Percentiles rank a stretch among this genome's conserved stretches.
These are phyloP conservation scores for Vimba vimba DNA, from an alignment of 2,113 vertebrate species.

Conservation along the genomic window DNA sequence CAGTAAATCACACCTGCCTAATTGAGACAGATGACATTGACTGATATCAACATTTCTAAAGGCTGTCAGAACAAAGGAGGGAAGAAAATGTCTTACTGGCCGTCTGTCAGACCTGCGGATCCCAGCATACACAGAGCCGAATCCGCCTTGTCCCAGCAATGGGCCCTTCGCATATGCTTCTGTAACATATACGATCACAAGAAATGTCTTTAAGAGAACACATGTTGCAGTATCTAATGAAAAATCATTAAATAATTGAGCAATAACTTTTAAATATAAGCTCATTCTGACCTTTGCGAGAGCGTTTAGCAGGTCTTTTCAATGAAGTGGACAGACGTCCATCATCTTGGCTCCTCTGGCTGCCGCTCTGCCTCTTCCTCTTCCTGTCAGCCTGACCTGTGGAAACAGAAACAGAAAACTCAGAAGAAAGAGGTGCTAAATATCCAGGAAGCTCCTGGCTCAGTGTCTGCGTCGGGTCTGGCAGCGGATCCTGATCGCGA, in stretches of 20 bases:
- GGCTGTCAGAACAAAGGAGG: no score
- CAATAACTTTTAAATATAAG: neutral
- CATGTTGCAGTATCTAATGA: no score
- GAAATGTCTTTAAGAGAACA: neutral
- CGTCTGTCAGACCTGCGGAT: conserved; percentile 60
- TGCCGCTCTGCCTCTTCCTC: neutral
- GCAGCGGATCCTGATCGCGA: neutral
- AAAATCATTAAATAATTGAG: no score
- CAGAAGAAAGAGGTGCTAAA: neutral
- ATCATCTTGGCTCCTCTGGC: neutral
- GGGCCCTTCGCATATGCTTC: conserved; percentile 58
- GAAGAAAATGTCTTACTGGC: conserved; percentile 56
- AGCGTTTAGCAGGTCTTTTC: neutral
- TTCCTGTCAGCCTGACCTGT: neutral
- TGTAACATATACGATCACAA: conserved; percentile 43
- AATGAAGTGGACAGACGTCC: neutral
- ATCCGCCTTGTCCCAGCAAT: conserved; percentile 65
- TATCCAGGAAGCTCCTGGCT: neutral
- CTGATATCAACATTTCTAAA: no score
- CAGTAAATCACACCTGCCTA: no score
- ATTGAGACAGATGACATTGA: no score
- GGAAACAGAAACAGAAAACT: neutral
- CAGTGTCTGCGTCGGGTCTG: neutral
- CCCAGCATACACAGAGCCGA: conserved; percentile 67
- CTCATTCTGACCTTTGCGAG: neutral